Evolutionary conservation across 2,113 vertebrate species (phyloP), one percentile per base, ranked within the genome.

Genomic region (zebrafish (Danio rerio)): DNA sequence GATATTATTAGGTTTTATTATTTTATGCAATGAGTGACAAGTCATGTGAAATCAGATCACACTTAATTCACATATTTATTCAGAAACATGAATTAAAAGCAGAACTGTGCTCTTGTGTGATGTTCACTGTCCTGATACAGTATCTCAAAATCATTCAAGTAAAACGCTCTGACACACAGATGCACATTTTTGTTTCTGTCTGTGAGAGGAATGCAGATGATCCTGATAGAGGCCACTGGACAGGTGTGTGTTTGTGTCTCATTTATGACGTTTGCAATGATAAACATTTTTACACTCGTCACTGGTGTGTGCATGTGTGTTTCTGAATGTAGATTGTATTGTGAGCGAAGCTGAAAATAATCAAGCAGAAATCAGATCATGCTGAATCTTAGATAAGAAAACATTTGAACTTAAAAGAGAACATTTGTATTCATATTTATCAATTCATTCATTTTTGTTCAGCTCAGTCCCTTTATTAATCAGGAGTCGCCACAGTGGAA

Each of bases 121-220:
- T 75, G 63, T 31, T 31, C 31, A 31, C 31, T 3, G 31, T 31
- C 3, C 31, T 31, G 31, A 31, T 85, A 79, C 40, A 81, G 80
- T 21, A 73, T 76, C 62, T 87, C 80, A 87, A n/a, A 45, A 42
- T 43, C 40, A 5, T 16, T 43, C 3, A n/a, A 66, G 65, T 47
- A 45, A n/a, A n/a, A n/a, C n/a, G n/a, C n/a, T n/a, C n/a, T n/a
- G n/a, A n/a, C n/a, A n/a, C n/a, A n/a, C n/a, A n/a, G n/a, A n/a
- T 18, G 47, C 11, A 5, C 31, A 31, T 31, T 31, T 31, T 31
- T 31, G 31, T 73, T 0, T 18, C 53, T 43, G 0, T n/a, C 31
- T 7, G 74, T 49, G 68, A 45, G n/a, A 81, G 12, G 79, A 89
- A 88, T 87, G 83, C 50, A 47, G 83, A 1, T 11, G 12, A 20